Evolutionary conservation across 2,113 vertebrate species (phyloP).

Genomic region (Cettia cetti): DNA sequence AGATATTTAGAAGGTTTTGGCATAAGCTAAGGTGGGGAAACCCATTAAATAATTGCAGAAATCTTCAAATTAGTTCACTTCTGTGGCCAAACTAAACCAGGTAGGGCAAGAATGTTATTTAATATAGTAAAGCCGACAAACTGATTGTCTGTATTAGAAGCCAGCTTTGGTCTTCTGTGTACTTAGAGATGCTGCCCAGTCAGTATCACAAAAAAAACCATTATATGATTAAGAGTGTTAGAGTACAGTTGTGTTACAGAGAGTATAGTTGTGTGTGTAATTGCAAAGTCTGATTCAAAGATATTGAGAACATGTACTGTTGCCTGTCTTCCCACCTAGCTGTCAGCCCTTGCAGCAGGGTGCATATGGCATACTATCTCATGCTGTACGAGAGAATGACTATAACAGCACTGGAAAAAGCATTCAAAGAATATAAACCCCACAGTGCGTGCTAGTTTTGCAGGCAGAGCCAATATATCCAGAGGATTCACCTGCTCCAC

Average conservation of each 20-base stretch:
- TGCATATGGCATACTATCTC: accelerated
- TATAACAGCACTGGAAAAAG: neutral
- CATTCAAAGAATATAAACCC: neutral
- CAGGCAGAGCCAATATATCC: neutral
- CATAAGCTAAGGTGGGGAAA: neutral
- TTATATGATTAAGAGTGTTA: neutral
- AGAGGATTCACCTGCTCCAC: neutral
- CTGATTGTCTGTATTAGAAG: neutral
- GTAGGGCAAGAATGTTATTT: neutral
- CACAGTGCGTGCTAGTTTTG: neutral
- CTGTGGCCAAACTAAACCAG: neutral
- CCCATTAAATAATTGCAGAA: neutral
- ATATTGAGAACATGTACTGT: neutral
- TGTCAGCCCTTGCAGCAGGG: neutral
- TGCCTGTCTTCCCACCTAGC: neutral
- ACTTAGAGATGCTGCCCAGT: neutral
- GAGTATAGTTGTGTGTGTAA: neutral
- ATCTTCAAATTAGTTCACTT: neutral
- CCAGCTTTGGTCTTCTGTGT: neutral
- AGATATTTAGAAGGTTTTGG: neutral
- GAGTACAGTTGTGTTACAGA: neutral
- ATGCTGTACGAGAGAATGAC: neutral
- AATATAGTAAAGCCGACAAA: neutral
- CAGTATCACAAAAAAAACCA: neutral
- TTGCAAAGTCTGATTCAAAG: neutral